Conservation (phyloP, 2,113 vertebrate genomes). For the Pomatostomus ruficeps region DNA sequence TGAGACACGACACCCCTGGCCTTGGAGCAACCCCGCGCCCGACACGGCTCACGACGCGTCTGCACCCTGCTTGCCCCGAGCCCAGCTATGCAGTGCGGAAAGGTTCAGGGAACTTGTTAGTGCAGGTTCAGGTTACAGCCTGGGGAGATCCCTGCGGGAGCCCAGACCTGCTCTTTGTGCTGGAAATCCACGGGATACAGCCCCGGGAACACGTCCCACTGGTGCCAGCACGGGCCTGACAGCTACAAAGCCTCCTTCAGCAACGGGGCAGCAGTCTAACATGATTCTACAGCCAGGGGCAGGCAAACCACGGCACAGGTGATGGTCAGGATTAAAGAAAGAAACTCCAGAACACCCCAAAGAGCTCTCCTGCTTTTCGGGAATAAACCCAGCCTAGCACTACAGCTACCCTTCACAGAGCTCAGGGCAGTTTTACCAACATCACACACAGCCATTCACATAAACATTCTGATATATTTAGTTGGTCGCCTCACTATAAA, state of each 20-base stretch:
- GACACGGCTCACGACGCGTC: neutral
- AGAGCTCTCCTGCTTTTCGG: neutral
- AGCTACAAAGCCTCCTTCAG: neutral
- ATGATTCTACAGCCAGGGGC: neutral
- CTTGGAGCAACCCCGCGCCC: neutral
- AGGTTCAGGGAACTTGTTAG: slow-evolving; percentile 29
- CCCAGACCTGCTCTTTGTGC: neutral
- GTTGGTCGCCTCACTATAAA: neutral
- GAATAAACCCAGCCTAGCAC: neutral
- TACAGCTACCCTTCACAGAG: neutral
- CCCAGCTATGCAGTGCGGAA: neutral
- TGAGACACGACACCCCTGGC: neutral
- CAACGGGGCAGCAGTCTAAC: neutral
- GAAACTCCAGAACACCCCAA: neutral
- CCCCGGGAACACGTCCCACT: fast-evolving
- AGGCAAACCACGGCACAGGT: neutral
- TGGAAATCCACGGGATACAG: neutral
- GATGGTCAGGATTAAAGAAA: neutral
- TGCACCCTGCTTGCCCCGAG: neutral
- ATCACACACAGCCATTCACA: neutral
- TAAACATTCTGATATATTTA: slow-evolving; percentile 39
- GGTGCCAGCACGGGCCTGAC: neutral
- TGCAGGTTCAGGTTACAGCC: slow-evolving; percentile 11
- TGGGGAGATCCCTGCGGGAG: neutral
- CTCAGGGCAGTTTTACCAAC: neutral